Percentiles rank a stretch among this genome's conserved stretches.
These are phyloP conservation scores for Gymnobelideus leadbeateri DNA, from an alignment of 2,113 vertebrate genomes.

Conservation along the genomic window DNA sequence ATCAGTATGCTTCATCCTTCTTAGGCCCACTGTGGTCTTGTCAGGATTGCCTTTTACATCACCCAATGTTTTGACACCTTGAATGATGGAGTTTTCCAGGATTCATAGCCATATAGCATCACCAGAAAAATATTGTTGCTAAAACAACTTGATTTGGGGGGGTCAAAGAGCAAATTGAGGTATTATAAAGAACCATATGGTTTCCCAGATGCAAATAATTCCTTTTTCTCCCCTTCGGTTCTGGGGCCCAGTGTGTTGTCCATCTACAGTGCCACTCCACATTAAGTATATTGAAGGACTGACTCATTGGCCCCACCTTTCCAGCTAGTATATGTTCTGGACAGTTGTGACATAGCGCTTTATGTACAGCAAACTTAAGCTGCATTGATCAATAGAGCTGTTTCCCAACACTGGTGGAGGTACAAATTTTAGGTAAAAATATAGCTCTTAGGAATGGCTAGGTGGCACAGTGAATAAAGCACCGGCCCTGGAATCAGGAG, in stretches of 20 bases:
- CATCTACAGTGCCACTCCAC: not conserved
- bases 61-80: not conserved
- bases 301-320: not conserved
- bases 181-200: not conserved
- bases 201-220: not conserved
- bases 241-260: not conserved
- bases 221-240: not conserved
- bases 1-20: not conserved
- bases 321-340: not conserved
- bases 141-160: not conserved
- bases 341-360: not conserved
- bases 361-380: not conserved
- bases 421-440: not conserved
- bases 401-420: not conserved
- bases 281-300: not conserved
- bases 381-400: too few species aligned
- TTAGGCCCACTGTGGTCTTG: too few species aligned
- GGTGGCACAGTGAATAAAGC: too few species aligned
- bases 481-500: too few species aligned
- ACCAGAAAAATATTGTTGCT: not conserved
- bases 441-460: too few species aligned
- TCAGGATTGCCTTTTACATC: not conserved
- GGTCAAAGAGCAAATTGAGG: not conserved
- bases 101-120: not conserved
- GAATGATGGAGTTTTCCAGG: not conserved